These are phyloP conservation scores for Macaria notata DNA, from an alignment of 2,888 invertebrate species.

Conservation along the genomic window DNA sequence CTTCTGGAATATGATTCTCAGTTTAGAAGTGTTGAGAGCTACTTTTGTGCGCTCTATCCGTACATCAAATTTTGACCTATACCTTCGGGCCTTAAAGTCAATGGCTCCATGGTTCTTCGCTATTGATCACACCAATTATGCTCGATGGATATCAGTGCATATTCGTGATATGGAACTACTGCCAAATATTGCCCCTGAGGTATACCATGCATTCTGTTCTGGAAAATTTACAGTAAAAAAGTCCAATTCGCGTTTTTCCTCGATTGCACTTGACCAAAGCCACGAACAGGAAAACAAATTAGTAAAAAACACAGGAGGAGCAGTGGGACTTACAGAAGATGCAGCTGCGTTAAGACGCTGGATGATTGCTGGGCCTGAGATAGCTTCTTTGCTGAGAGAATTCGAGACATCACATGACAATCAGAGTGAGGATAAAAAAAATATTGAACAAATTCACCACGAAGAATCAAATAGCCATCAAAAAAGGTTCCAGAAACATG, in stretches of 20 bases:
- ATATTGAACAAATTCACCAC: slow-evolving; percentile 20
- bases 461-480: slow-evolving; percentile 25
- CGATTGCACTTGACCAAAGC: slow-evolving; percentile 21
- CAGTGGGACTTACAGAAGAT: slow-evolving; percentile 22
- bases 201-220: slow-evolving; percentile 18
- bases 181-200: slow-evolving; percentile 15
- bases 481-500: slow-evolving; percentile 25
- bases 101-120: slow-evolving; percentile 21
- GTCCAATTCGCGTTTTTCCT: slow-evolving; percentile 20
- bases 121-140: slow-evolving; percentile 18
- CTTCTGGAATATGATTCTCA: slow-evolving; percentile 10
- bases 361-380: slow-evolving; percentile 26
- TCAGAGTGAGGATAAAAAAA: slow-evolving; percentile 16
- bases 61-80: slow-evolving; percentile 14
- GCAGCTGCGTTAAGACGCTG: slow-evolving; percentile 21
- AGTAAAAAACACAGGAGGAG: slow-evolving; percentile 12
- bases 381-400: slow-evolving; percentile 21
- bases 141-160: slow-evolving; percentile 23
- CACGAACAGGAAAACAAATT: slow-evolving; percentile 22
- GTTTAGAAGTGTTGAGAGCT: slow-evolving; percentile 16
- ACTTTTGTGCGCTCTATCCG: slow-evolving; percentile 18
- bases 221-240: slow-evolving; percentile 17
- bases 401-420: slow-evolving; percentile 21
- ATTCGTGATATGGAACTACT: slow-evolving; percentile 21
- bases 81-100: slow-evolving; percentile 19